Percentiles rank a stretch among this genome's conserved stretches.
Conservation (phyloP, 1,140 invertebrate species). For the Phymastichus coffea region DNA sequence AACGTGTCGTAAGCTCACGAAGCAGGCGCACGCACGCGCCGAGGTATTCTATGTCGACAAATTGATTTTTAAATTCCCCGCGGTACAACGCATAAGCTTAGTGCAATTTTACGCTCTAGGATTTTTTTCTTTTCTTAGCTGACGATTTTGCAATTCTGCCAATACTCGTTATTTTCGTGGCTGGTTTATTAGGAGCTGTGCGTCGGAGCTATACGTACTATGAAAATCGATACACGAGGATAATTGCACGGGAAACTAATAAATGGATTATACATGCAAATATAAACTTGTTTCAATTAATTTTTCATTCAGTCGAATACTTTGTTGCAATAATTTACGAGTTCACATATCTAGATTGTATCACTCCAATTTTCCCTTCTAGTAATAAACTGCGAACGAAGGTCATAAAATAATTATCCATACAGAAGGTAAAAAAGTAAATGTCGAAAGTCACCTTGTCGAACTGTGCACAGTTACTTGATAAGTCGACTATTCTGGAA, state of each 20-base stretch:
- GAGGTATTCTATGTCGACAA: background rate
- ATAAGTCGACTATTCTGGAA: no score
- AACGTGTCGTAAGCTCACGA: background rate
- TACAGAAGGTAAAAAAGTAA: no score
- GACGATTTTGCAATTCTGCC: background rate
- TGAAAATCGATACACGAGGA: slow-evolving; percentile 10
- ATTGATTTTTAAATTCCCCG: slow-evolving; percentile 22
- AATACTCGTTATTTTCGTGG: slow-evolving; percentile 5
- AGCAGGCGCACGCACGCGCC: background rate
- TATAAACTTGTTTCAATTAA: background rate
- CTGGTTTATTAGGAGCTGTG: background rate
- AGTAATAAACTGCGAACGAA: no score
- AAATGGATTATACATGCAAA: background rate
- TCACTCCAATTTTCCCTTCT: no score
- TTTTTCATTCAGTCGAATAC: background rate
- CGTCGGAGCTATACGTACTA: no score
- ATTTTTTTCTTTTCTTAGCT: background rate
- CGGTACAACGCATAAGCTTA: background rate
- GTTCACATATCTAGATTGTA: no score
- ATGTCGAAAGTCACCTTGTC: no score
- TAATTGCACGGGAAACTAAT: background rate
- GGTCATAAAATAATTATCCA: no score
- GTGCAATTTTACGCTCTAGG: slow-evolving; percentile 1
- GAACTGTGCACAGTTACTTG: no score
- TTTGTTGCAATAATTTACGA: no score